Evolutionary conservation across 2,113 vertebrate genomes (phyloP).

Genomic region (Passer domesticus): DNA sequence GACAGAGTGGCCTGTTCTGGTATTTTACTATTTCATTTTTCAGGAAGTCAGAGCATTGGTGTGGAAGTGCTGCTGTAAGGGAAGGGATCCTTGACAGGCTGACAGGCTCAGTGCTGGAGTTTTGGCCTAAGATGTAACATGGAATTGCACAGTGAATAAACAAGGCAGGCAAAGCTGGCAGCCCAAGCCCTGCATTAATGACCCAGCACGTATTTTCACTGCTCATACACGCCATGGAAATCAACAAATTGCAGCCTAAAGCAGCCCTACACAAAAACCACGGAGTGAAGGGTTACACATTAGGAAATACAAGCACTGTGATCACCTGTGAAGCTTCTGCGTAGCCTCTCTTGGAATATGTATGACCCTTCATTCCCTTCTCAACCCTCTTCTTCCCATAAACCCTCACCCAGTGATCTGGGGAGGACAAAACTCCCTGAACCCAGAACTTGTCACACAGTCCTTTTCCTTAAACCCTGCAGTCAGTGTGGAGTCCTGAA

Average conservation of each 20-base stretch:
- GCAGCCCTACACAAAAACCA: not conserved
- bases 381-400: not conserved
- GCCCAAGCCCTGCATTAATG: not conserved
- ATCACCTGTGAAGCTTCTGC: not conserved
- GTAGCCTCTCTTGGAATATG: not conserved
- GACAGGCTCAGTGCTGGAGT: not conserved
- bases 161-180: not conserved
- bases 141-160: constrained; percentile 43
- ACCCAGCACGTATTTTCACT: not conserved
- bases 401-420: not conserved
- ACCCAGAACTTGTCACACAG: not conserved
- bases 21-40: not conserved
- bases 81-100: not conserved
- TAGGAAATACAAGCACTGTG: not conserved
- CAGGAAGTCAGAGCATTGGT: not conserved
- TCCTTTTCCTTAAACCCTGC: not conserved
- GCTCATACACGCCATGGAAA: not conserved
- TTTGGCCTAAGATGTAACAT: not conserved
- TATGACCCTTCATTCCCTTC: not conserved
- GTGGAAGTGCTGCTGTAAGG: not conserved
- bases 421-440: not conserved
- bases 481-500: not conserved
- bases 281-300: not conserved
- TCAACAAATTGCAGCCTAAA: not conserved
- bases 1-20: not conserved